These are phyloP conservation scores for Odontamblyopus rebecca DNA, from an alignment of 2,797 vertebrate species.

Conservation along the genomic window DNA sequence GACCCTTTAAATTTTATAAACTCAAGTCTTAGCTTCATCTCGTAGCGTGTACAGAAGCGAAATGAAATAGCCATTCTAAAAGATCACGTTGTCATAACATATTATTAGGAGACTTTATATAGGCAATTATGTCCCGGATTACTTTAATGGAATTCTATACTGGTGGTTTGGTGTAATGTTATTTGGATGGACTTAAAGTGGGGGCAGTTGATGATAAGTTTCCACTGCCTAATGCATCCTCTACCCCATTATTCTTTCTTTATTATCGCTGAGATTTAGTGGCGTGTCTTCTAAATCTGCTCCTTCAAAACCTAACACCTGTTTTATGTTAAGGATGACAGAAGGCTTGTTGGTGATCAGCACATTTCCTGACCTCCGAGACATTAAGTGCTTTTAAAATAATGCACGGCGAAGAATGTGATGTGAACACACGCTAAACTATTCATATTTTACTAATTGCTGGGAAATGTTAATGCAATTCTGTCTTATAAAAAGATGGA, in stretches of 20 bases:
- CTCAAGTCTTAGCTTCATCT: neutral
- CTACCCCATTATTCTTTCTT: conserved; percentile 32
- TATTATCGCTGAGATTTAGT: conserved; percentile 44
- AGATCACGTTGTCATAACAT: conserved; percentile 28
- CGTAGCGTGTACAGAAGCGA: conserved; percentile 11
- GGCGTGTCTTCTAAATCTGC: conserved; percentile 29
- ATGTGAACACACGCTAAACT: neutral
- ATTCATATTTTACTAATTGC: conserved; percentile 1
- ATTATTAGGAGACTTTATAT: conserved; percentile 46
- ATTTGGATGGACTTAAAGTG: conserved; percentile 48
- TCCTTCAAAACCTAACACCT: conserved; percentile 30
- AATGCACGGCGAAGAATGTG: neutral
- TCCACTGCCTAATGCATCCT: conserved; percentile 55
- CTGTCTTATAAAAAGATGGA: neutral
- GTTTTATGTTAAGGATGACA: conserved; percentile 31
- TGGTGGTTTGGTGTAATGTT: conserved; percentile 57
- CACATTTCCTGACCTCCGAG: neutral
- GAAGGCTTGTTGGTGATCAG: conserved; percentile 1
- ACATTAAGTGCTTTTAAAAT: neutral
- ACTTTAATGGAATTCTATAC: conserved; percentile 63
- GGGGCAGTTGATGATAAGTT: conserved; percentile 47
- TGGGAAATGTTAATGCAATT: neutral
- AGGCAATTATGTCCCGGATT: conserved; percentile 59
- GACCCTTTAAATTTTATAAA: neutral
- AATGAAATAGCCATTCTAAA: conserved; percentile 34